Evolutionary conservation across 1,140 invertebrate genomes (phyloP).

Genomic region (Drosophila guanche): DNA sequence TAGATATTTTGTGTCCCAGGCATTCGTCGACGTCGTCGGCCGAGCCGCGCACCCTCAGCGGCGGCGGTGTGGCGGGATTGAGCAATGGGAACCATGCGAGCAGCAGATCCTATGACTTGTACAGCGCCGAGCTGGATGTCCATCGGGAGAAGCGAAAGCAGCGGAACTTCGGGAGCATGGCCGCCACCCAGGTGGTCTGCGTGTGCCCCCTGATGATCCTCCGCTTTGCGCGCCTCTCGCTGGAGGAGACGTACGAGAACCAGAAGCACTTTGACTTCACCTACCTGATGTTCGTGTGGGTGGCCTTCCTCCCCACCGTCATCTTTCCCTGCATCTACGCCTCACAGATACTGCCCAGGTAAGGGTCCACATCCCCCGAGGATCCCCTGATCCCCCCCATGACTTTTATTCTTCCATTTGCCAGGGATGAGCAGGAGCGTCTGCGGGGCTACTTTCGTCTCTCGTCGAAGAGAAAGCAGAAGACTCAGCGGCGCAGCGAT

Average conservation of each 20-base stretch:
- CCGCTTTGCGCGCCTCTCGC: conserved; percentile 86
- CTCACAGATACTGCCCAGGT: conserved; percentile 88
- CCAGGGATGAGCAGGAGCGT: conserved; percentile 86
- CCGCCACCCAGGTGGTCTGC: conserved; percentile 87
- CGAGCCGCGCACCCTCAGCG: conserved; percentile 59
- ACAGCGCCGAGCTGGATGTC: conserved; percentile 87
- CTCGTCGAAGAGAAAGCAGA: conserved; percentile 66
- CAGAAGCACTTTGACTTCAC: conserved; percentile 88
- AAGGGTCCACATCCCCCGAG: conserved; percentile 32
- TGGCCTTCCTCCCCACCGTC: conserved; percentile 88
- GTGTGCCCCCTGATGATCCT: conserved; percentile 88
- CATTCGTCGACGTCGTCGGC: conserved; percentile 77
- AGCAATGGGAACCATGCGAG: conserved; percentile 52
- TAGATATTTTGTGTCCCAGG: conserved; percentile 45
- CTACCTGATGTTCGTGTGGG: conserved; percentile 88
- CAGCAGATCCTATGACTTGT: conserved; percentile 82
- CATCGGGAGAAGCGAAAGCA: conserved; percentile 87
- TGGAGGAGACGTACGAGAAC: conserved; percentile 89
- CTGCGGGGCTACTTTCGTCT: conserved; percentile 87
- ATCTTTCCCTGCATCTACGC: conserved; percentile 87
- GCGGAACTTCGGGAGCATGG: conserved; percentile 88
- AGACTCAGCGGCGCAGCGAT: conserved; percentile 60
- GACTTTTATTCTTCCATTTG: neutral
- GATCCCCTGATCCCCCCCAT: too few relatives aligned
- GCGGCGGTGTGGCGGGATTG: conserved; percentile 62